A percentile compares a stretch with the other conserved stretches of the same genome.
phyloP scores from a whole-genome alignment of 1,140 invertebrate species.

The Ceratosolen fusciceps region DNA sequence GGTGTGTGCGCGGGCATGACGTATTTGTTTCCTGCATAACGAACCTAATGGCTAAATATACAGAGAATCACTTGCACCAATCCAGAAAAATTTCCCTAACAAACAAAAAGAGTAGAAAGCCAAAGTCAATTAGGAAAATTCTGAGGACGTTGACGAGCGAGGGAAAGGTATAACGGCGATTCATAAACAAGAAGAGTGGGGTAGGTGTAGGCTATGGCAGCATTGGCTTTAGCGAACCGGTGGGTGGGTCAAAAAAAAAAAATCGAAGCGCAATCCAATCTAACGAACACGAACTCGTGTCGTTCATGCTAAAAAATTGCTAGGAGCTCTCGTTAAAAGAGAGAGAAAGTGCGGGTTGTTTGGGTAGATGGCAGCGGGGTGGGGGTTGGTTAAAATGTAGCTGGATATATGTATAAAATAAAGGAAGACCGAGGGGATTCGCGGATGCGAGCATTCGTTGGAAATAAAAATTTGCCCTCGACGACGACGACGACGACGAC shows the following conservation, averaged over 20 bases:
- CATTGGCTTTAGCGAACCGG: too few relatives aligned
- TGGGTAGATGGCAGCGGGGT: not conserved
- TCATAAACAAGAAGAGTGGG: slow-evolving; percentile 28
- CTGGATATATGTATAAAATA: not conserved
- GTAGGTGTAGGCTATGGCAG: too few relatives aligned
- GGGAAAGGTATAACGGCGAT: not conserved
- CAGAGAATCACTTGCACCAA: not conserved
- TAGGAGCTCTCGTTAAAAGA: slow-evolving; percentile 19
- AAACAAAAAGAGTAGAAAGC: not conserved
- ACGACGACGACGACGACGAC: too few relatives aligned
- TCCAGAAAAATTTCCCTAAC: not conserved
- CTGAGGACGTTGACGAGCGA: not conserved
- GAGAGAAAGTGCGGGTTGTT: not conserved
- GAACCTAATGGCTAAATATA: not conserved
- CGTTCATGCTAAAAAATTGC: slow-evolving; percentile 11
- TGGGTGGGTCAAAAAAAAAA: slow-evolving; percentile 40
- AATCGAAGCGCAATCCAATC: slow-evolving; percentile 47
- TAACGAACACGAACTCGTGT: slow-evolving; percentile 24
- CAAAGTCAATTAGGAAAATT: slow-evolving; percentile 36
- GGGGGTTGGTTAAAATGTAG: not conserved
- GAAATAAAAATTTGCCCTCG: slow-evolving; percentile 48
- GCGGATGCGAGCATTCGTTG: slow-evolving; percentile 4
- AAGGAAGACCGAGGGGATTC: not conserved
- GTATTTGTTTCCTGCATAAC: not conserved
- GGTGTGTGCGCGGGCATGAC: not conserved